These are phyloP conservation scores for Dichetophora obliterata DNA, from an alignment of 2,888 invertebrate genomes.

Conservation along the genomic window DNA sequence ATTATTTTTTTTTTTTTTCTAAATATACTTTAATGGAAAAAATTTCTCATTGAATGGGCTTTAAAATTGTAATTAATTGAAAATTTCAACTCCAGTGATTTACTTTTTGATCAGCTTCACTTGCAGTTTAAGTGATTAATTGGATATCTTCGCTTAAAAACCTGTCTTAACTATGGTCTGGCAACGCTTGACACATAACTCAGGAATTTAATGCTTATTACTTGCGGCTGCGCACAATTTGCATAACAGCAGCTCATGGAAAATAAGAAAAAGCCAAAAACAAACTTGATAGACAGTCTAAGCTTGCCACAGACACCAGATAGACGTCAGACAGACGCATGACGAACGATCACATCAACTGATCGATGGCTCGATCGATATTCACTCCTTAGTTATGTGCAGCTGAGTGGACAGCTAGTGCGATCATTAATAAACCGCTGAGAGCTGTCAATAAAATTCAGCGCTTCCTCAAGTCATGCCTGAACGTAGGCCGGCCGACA, in stretches of 20 bases:
- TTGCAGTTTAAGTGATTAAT: slow-evolving; percentile 11
- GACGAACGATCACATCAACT: neutral
- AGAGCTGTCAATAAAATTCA: slow-evolving; percentile 66
- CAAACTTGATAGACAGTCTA: neutral
- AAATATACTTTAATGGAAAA: neutral
- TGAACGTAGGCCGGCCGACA: neutral
- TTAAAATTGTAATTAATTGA: slow-evolving; percentile 6
- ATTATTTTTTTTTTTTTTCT: neutral
- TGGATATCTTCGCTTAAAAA: neutral
- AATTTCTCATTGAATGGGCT: neutral
- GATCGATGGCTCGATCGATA: slow-evolving; percentile 9
- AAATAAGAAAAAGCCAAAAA: too few relatives aligned
- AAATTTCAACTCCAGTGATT: slow-evolving; percentile 7
- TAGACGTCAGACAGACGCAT: neutral
- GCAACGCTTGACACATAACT: neutral
- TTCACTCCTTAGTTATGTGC: neutral
- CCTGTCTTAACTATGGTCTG: slow-evolving; percentile 2
- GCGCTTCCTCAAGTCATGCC: slow-evolving; percentile 43
- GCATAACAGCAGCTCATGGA: neutral
- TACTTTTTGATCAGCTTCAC: neutral
- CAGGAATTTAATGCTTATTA: neutral
- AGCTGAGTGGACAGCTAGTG: slow-evolving; percentile 45
- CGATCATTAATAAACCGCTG: slow-evolving; percentile 67
- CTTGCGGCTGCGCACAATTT: slow-evolving; percentile 14
- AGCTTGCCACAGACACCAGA: neutral